Conservation (phyloP, 2,888 invertebrate species). For the Eupithecia insigniata region DNA sequence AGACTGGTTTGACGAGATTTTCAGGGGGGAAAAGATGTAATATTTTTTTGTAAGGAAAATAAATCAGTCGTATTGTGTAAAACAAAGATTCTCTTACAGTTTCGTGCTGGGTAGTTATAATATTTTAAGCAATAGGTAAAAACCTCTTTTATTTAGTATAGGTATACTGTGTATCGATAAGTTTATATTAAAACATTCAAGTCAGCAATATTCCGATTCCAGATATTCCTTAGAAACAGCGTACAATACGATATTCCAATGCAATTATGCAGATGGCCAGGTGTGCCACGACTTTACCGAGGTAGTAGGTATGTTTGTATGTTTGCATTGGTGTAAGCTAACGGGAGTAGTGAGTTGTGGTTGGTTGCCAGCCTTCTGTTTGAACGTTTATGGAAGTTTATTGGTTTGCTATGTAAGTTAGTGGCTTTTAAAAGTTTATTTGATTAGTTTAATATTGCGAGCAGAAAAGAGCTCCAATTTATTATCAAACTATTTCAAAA, state of each 20-base stretch:
- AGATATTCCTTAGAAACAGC: background rate
- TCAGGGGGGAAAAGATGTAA: background rate
- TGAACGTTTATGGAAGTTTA: background rate
- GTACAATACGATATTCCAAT: slow-evolving; percentile 19
- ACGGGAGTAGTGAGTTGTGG: background rate
- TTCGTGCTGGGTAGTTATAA: background rate
- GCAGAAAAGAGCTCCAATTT: background rate
- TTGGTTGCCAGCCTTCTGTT: background rate
- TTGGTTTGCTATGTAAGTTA: background rate
- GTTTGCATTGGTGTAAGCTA: background rate
- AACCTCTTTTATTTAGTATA: background rate
- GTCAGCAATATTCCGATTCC: background rate
- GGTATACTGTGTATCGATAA: no score
- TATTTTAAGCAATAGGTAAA: background rate
- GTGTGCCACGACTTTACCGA: slow-evolving; percentile 14
- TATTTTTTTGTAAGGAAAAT: background rate
- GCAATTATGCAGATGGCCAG: slow-evolving; percentile 36
- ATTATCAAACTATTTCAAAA: background rate
- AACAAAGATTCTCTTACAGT: background rate
- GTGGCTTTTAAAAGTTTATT: background rate
- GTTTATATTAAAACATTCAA: background rate
- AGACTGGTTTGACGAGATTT: background rate
- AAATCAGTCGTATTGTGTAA: background rate
- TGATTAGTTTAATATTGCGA: background rate
- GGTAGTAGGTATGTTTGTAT: slow-evolving; percentile 10